Evolutionary conservation across 92 coral and sea anemone species (phyloP), one percentile per base, ranked within the genome.

Genomic region (Palythoa grandis): DNA sequence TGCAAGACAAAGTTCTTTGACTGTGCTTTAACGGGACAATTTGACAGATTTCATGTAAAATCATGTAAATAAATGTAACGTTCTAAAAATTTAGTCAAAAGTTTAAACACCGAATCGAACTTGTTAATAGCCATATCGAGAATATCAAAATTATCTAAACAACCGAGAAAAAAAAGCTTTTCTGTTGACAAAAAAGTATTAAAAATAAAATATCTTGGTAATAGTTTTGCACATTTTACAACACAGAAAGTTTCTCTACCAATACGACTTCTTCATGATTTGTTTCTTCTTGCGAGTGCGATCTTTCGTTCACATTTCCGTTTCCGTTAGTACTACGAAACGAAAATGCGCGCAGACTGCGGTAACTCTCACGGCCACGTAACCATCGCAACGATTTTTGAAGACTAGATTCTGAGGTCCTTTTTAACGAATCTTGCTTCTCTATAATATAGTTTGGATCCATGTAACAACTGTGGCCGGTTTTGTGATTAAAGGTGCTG

Each of bases 211-310:
- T 72, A 4, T 39, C 11, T 40, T 17, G 3, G 60, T 53, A 76
- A 50, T 12, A 23, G 4, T 14, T 78, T 80, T 14, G 73, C 23
- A 38, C 11, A 24, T 12, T 80, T 54, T 66, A 80, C 60, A 80
- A 66, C 47, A 80, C 85, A 20, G 85, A 80, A 23, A 80, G 39
- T 16, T 80, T 80, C 17, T 80, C 85, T 43, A 66, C 58, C 15
- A 80, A 1, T 65, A 80, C 39, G 39, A 61, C 37, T 43, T 63
- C 84, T 11, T 22, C 19, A 58, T 29, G 50, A n/a, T 60, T 5
- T 5, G 38, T 7, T 22, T 80, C 58, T 52, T 23, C 73, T 43
- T 67, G 20, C 47, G 23, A 80, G 23, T 20, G 20, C 15, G 85
- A 60, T 19, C 14, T 65, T 2, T 48, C 68, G 24, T 17, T 54